These are phyloP conservation scores for Epirrita christyi DNA, from an alignment of 2,888 invertebrate genomes.

Conservation along the genomic window DNA sequence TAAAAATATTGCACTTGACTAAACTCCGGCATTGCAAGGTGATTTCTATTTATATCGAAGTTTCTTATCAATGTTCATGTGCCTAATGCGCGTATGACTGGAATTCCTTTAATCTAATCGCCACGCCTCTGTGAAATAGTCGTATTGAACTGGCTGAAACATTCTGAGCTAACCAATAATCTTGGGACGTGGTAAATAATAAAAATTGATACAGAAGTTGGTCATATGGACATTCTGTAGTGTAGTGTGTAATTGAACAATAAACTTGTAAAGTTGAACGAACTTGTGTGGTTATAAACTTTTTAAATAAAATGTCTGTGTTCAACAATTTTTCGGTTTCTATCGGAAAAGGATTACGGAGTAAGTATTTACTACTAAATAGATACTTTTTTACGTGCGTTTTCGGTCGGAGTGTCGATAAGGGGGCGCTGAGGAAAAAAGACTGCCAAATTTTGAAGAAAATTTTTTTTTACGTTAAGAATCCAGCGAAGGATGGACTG, in stretches of 20 bases:
- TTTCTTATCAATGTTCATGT: slow-evolving; percentile 31
- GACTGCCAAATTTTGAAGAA: too few relatives aligned
- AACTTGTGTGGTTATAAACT: slow-evolving; percentile 11
- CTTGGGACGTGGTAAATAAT: background rate
- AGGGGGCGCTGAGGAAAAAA: too few relatives aligned
- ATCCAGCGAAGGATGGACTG: too few relatives aligned
- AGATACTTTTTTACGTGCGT: too few relatives aligned
- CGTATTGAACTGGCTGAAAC: slow-evolving; percentile 24
- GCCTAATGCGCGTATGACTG: slow-evolving; percentile 32
- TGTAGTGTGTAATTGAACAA: slow-evolving; percentile 1
- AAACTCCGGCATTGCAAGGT: slow-evolving; percentile 19
- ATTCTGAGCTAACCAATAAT: background rate
- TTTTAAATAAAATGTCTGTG: slow-evolving; percentile 61
- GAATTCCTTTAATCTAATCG: slow-evolving; percentile 49
- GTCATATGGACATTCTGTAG: slow-evolving; percentile 5
- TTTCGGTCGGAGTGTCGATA: too few relatives aligned
- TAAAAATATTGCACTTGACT: background rate
- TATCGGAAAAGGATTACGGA: slow-evolving; percentile 66
- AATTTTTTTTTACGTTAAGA: too few relatives aligned
- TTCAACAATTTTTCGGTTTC: slow-evolving; percentile 75
- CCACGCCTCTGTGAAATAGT: slow-evolving; percentile 55
- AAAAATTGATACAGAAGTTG: background rate
- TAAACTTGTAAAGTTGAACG: slow-evolving; percentile 22
- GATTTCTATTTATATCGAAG: slow-evolving; percentile 18
- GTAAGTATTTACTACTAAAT: slow-evolving; percentile 68